phyloP scores from a whole-genome alignment of 64 coral and sea anemone genomes.

The Montipora cactus region DNA sequence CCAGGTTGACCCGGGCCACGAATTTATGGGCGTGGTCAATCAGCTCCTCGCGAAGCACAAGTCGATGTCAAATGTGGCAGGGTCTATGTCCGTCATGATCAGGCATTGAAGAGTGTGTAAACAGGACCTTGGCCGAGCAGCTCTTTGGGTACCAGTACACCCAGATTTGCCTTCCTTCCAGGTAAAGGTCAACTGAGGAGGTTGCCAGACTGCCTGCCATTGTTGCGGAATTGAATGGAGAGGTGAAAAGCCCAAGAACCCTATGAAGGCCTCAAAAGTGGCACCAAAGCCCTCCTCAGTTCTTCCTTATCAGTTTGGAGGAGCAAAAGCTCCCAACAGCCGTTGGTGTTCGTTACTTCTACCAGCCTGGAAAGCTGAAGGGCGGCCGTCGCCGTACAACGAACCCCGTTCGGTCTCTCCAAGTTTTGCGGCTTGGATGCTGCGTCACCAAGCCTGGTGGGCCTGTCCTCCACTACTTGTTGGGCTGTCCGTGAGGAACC shows the following conservation, averaged over 20 bases:
- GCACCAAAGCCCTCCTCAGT: constrained; percentile 6
- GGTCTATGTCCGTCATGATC: constrained; percentile 32
- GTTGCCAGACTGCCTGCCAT: not conserved
- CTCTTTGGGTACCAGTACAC: too few relatives aligned
- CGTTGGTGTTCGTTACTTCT: constrained; percentile 61
- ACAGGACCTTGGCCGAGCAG: not conserved
- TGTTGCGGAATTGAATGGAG: not conserved
- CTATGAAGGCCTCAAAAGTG: not conserved
- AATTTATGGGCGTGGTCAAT: constrained; percentile 51
- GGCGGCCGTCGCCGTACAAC: not conserved
- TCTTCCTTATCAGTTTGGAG: not conserved
- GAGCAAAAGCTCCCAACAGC: too few relatives aligned
- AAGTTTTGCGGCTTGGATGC: not conserved
- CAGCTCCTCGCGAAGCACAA: constrained; percentile 32
- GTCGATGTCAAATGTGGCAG: not conserved
- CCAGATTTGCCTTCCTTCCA: not conserved
- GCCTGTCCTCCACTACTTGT: not conserved
- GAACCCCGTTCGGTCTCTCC: not conserved
- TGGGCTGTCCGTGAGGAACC: not conserved
- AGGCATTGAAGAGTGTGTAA: constrained; percentile 43
- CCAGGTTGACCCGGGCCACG: constrained; percentile 29
- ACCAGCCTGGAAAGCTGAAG: constrained; percentile 26
- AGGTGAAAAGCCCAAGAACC: constrained; percentile 1
- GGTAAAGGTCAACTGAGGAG: constrained; percentile 18
- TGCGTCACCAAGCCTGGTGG: constrained; percentile 31